phyloP scores from a whole-genome alignment of 2,888 invertebrate genomes.

The Cerceris rybyensis region DNA sequence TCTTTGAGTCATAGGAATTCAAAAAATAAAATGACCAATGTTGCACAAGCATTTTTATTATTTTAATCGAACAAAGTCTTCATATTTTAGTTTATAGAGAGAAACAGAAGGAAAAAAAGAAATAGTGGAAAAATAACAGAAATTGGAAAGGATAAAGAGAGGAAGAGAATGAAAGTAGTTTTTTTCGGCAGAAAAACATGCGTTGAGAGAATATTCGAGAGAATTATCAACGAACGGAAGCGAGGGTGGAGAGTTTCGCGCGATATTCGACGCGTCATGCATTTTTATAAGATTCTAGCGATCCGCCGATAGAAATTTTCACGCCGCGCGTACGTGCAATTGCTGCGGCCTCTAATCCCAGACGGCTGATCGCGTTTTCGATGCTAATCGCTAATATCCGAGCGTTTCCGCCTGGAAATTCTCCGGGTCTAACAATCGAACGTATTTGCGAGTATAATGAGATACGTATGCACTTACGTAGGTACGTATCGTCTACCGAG shows the following conservation, averaged over 20 bases:
- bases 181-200: too few species aligned
- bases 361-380: slow-evolving; percentile 64
- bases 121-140: too few species aligned
- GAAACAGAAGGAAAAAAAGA: too few species aligned
- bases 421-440: slow-evolving; percentile 58
- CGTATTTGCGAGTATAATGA: slow-evolving; percentile 66
- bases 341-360: slow-evolving; percentile 42
- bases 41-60: too few species aligned
- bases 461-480: slow-evolving; percentile 46
- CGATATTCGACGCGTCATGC: neutral
- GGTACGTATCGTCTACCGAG: slow-evolving; percentile 39
- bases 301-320: slow-evolving; percentile 41
- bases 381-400: slow-evolving; percentile 72
- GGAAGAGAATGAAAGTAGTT: too few species aligned
- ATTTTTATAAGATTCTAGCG: neutral
- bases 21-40: too few species aligned
- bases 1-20: too few species aligned
- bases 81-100: too few species aligned
- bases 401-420: slow-evolving; percentile 56
- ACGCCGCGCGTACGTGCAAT: slow-evolving; percentile 46
- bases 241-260: neutral
- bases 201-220: neutral
- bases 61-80: too few species aligned
- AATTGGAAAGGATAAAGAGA: too few species aligned
- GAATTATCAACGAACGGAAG: neutral